Evolutionary conservation across 2,113 vertebrate genomes (phyloP), one percentile per base, ranked within the genome.

Genomic region (Lasiurus cinereus): DNA sequence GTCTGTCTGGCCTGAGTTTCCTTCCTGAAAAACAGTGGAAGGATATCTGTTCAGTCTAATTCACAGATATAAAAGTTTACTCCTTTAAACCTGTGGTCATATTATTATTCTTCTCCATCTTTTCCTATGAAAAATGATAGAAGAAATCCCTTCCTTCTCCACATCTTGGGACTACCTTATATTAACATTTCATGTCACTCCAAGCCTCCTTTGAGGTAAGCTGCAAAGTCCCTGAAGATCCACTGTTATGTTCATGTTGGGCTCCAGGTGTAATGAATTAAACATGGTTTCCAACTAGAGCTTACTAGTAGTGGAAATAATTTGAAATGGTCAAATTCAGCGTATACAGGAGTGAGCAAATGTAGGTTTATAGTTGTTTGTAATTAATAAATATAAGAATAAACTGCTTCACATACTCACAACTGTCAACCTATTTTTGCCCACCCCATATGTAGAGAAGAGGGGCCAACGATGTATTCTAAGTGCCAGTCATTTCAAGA

Each of bases 31-130:
- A 73, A 9, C 7, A 31, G 33, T 21, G 6, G 15, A 48, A 50
- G 50, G 10, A 19, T 19, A 79, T 43, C 39, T 39, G 8, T 29
- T 67, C 89, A 43, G 48, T 59, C 43, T 80, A 79, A 79, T 31
- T 89, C 39, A 80, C 22, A 89, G 79, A 85, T 43, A 80, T 1
- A 83, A 85, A 89, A 46, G 12, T n/a, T 74, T 19, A 59, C 19
- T 85, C 56, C 36, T 78, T 95, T 78, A 83, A 79, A 90, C 43
- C 95, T 83, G 94, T 91, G 36, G 70, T 96, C 95, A 88, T 73
- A 91, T 84, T 80, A 93, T 84, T 74, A 76, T 46, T 84, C 54
- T 56, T 72, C 50, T 92, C 36, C 78, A 66, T 11, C 21, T n/a
- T 76, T 21, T 83, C 36, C 78, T 36, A n/a, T 27, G 18, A 94